Conservation (phyloP, 1,140 invertebrate species). For the Nebria ingens region DNA sequence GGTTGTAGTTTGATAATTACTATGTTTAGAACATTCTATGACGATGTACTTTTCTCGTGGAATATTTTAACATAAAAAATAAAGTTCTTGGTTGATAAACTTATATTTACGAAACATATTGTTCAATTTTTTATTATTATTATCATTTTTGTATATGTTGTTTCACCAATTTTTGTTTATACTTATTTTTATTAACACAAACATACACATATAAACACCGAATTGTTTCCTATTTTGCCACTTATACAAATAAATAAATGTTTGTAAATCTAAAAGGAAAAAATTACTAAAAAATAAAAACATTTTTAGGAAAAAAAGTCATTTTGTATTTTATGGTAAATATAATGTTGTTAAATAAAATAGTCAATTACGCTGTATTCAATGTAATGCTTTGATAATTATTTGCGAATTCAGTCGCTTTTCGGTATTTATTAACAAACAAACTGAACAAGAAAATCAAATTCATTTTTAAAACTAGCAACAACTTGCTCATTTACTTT, state of each 20-base stretch:
- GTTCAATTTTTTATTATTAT: background rate
- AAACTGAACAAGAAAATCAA: too few relatives aligned
- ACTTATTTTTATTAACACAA: background rate
- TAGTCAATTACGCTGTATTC: background rate
- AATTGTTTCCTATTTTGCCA: background rate
- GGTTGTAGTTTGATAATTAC: too few relatives aligned
- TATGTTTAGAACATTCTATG: too few relatives aligned
- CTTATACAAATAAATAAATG: background rate
- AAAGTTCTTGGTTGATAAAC: background rate
- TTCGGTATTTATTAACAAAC: background rate
- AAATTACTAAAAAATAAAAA: background rate
- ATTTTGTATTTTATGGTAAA: background rate
- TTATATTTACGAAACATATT: background rate
- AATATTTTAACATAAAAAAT: background rate
- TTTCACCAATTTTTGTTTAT: background rate
- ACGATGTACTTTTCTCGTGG: too few relatives aligned
- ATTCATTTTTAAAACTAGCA: too few relatives aligned
- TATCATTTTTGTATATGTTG: background rate
- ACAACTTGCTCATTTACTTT: too few relatives aligned
- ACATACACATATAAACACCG: background rate
- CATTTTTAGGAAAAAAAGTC: background rate
- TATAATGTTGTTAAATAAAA: background rate
- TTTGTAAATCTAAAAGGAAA: background rate
- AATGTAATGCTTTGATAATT: background rate
- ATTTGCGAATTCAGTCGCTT: background rate